Percentiles rank a stretch among this genome's conserved stretches.
These are phyloP conservation scores for Cantharis lateralis DNA, from an alignment of 2,888 invertebrate genomes.

Conservation along the genomic window DNA sequence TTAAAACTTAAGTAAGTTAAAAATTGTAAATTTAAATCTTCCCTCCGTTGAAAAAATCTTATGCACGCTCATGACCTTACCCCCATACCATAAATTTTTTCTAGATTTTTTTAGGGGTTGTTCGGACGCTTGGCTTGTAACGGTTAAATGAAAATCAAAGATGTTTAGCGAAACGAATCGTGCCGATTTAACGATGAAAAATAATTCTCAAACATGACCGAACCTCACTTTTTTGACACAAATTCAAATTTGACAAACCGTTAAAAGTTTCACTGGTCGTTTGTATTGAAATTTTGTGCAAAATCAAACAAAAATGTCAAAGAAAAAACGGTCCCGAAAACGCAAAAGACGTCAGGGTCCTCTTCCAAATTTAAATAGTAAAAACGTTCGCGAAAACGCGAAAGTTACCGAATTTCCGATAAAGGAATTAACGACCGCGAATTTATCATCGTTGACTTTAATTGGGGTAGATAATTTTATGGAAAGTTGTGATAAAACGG, in stretches of 20 bases:
- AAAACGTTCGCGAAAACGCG: background rate
- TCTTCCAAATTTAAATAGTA: background rate
- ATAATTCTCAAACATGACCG: background rate
- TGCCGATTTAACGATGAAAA: background rate
- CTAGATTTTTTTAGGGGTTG: background rate
- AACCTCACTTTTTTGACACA: background rate
- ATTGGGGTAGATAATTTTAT: background rate
- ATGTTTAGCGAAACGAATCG: background rate
- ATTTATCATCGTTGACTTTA: background rate
- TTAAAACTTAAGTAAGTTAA: too few relatives aligned
- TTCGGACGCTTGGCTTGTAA: background rate
- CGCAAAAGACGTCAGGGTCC: background rate
- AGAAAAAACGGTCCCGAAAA: conserved; percentile 5
- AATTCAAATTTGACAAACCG: background rate
- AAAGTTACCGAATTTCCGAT: background rate
- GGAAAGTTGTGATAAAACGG: background rate
- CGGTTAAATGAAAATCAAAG: background rate
- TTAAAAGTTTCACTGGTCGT: background rate
- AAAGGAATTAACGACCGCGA: background rate
- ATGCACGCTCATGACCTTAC: background rate
- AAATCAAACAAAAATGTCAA: conserved; percentile 4
- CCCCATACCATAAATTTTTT: background rate
- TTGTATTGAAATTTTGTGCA: background rate
- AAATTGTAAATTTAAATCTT: too few relatives aligned
- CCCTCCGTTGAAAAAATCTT: background rate